Evolutionary conservation across 2,113 vertebrate species (phyloP).

Genomic region (Danionella cerebrum): DNA sequence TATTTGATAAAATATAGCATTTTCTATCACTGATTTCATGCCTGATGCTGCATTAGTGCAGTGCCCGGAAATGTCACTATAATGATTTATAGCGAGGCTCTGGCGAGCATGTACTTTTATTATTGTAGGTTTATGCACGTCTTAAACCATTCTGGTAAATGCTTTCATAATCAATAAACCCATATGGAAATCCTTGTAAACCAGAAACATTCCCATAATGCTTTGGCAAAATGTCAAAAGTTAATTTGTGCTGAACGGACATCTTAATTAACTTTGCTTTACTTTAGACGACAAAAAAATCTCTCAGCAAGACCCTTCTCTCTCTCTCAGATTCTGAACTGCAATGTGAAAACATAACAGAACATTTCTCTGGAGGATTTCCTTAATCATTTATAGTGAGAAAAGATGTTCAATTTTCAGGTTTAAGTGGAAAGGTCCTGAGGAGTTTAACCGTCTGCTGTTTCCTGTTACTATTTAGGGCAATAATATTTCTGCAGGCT

Average conservation of each 20-base stretch:
- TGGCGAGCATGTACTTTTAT: conserved; percentile 39
- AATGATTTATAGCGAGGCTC: conserved; percentile 40
- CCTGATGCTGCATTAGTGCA: conserved; percentile 21
- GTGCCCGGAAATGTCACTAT: conserved; percentile 38
- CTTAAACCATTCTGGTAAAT: conserved; percentile 56
- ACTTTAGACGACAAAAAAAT: conserved; percentile 1
- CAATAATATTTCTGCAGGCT: conserved; percentile 30
- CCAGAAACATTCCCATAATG: conserved; percentile 42
- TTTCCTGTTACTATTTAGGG: conserved; percentile 47
- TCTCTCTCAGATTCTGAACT: background rate
- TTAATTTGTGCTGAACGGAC: conserved; percentile 17
- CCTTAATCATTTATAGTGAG: too few species aligned
- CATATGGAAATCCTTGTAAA: conserved; percentile 47
- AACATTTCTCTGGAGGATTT: too few species aligned
- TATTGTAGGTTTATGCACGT: conserved; percentile 56
- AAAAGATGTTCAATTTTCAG: too few species aligned
- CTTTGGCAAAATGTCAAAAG: conserved; percentile 39
- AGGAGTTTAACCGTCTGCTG: conserved; percentile 27
- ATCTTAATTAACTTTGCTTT: conserved; percentile 9
- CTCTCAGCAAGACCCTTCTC: background rate
- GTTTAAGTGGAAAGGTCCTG: conserved; percentile 47
- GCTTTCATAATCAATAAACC: conserved; percentile 54
- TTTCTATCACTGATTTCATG: background rate
- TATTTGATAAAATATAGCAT: background rate
- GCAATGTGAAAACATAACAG: too few species aligned